Percentiles rank a stretch among this genome's conserved stretches.
phyloP scores from a whole-genome alignment of 2,113 vertebrate genomes.

The Hyperoodon ampullatus region DNA sequence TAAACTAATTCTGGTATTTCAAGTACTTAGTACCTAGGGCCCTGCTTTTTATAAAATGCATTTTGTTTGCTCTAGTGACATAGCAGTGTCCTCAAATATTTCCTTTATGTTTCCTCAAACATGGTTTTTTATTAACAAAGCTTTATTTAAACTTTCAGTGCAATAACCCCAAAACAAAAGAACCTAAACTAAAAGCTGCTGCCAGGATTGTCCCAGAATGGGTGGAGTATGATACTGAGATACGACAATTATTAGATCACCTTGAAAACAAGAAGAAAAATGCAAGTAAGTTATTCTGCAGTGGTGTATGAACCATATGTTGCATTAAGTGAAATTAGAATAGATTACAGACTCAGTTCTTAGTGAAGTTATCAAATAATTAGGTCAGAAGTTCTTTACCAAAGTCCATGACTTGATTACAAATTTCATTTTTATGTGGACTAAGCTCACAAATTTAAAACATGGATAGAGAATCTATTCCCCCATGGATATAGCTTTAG shows the following conservation, averaged over 20 bases:
- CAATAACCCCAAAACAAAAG: constrained; percentile 98
- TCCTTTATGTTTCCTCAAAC: background rate
- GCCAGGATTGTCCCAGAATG: constrained; percentile 95
- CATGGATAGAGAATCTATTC: background rate
- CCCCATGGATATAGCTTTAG: background rate
- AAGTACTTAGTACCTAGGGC: background rate
- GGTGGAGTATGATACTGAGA: constrained; percentile 93
- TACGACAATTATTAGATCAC: constrained; percentile 87
- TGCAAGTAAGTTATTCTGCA: background rate
- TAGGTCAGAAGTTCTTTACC: background rate
- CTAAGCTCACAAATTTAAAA: background rate
- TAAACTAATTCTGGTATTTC: background rate
- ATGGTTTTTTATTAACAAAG: constrained; percentile 20
- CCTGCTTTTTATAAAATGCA: background rate
- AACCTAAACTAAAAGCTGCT: constrained; percentile 96
- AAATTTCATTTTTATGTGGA: background rate
- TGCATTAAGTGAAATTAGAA: background rate
- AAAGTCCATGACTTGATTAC: background rate
- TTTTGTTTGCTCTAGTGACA: background rate
- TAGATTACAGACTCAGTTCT: background rate
- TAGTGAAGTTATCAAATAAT: background rate
- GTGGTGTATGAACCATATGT: constrained; percentile 2
- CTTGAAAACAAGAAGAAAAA: constrained; percentile 83
- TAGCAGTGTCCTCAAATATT: background rate
- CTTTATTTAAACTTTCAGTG: constrained; percentile 87